Evolutionary conservation across 2,888 invertebrate species (phyloP).

Genomic region (Zygothrica quintamaculata): DNA sequence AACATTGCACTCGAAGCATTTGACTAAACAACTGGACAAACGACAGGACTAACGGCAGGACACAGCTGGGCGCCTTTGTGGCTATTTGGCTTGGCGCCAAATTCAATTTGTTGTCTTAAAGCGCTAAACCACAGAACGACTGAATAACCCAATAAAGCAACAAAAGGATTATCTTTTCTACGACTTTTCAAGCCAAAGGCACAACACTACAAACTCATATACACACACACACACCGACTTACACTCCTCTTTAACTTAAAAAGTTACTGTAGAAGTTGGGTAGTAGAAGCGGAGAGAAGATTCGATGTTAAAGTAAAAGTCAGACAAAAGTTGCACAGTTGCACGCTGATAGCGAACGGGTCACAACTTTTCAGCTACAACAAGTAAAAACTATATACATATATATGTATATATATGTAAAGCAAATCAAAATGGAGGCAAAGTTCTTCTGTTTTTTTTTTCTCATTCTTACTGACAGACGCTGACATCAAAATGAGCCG

Average conservation of each 20-base stretch:
- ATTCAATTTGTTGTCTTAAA: constrained; percentile 78
- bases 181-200: constrained; percentile 12
- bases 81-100: constrained; percentile 59
- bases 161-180: constrained; percentile 70
- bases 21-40: constrained; percentile 58
- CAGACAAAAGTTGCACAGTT: constrained; percentile 56
- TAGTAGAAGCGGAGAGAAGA: no score
- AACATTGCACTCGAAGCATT: constrained; percentile 44
- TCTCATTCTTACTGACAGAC: no score
- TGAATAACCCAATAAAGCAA: constrained; percentile 67
- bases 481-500: no score
- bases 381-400: constrained; percentile 22
- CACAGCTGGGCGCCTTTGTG: constrained; percentile 44
- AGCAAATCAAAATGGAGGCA: constrained; percentile 41
- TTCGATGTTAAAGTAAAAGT: constrained; percentile 57
- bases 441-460: constrained; percentile 41
- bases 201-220: neutral
- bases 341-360: constrained; percentile 58
- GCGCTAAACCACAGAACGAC: constrained; percentile 64
- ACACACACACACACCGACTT: constrained; percentile 11
- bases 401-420: constrained; percentile 7
- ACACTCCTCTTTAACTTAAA: constrained; percentile 27
- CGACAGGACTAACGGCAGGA: constrained; percentile 27
- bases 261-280: constrained; percentile 56
- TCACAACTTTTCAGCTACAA: constrained; percentile 44